Base-by-base conservation (phyloP, 1,140 invertebrate genomes). In the Oncopodura yosiiana region DNA sequence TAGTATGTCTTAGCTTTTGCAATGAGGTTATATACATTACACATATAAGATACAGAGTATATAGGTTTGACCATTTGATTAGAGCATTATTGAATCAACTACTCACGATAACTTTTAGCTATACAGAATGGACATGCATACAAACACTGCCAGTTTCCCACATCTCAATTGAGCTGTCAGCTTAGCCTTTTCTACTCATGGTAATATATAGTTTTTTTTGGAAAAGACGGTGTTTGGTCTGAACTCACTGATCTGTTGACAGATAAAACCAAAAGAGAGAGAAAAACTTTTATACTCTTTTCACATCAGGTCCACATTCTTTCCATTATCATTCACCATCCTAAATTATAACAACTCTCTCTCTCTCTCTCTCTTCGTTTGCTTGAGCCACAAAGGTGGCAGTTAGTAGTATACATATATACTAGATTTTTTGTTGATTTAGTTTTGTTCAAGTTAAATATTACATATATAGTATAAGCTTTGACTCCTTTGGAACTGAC, bases 71-170 rank as follows among this genome's bases (percentile, higher is more conserved):
- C 56, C 58, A 56, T 16, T 53, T 58, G 61, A 62, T 62, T 62
- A 62, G 53, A 59, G 59, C 59, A 59, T 62, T 62, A 62, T 62
- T 62, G 61, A 59, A 59, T 58, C 53, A 62, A 59, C 56, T 56
- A 44, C 52, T 55, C 21, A 2, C n/a, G 24, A 18, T n/a, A 21
- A 46, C 21, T 44, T n/a, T n/a, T n/a, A n/a, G n/a, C n/a, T n/a
- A n/a, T n/a, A n/a, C n/a, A n/a, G n/a, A n/a, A n/a, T n/a, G n/a
- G n/a, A n/a, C n/a, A n/a, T n/a, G 21, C 34, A 36, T 45, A 39
- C 49, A 56, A 55, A 38, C 16, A 24, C 36, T 42, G 34, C 21
- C 23, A 49, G 49, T 30, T 56, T 58, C 56, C 58, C 60, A 62
- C 52, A 57, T 62, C 60, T 55, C 56, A 62, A 62, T 62, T 62